Percentiles rank a stretch among this genome's conserved stretches.
phyloP scores from a whole-genome alignment of 2,113 vertebrate genomes.

The Melanotaenia duboulayi region DNA sequence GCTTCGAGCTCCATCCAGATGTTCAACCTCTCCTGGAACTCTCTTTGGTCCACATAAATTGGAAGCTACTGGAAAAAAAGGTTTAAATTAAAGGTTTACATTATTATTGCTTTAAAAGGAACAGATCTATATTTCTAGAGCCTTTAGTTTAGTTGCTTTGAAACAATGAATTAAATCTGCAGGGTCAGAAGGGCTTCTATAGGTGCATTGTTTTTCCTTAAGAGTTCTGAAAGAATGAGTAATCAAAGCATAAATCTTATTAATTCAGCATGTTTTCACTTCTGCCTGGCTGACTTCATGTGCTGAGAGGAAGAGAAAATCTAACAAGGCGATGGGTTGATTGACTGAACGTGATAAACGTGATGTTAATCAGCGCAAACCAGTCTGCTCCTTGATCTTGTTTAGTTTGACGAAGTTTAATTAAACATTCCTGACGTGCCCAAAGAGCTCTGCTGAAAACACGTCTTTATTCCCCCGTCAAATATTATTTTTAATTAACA shows the following conservation, averaged over 20 bases:
- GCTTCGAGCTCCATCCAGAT: too few species aligned
- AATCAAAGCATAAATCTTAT: background rate
- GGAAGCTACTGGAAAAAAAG: too few species aligned
- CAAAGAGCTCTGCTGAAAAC: constrained; percentile 23
- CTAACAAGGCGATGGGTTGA: constrained; percentile 42
- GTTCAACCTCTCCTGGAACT: too few species aligned
- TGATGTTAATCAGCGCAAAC: constrained; percentile 41
- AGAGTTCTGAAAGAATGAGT: background rate
- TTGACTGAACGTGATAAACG: constrained; percentile 51
- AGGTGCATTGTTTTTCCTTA: background rate
- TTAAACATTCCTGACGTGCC: constrained; percentile 37
- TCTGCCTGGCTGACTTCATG: constrained; percentile 8
- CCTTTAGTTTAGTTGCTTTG: background rate
- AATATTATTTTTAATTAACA: constrained; percentile 18
- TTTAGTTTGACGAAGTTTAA: constrained; percentile 56
- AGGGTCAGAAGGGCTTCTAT: background rate
- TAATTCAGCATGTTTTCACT: constrained; percentile 9
- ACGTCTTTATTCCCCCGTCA: constrained; percentile 12
- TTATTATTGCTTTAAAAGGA: background rate
- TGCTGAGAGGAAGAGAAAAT: constrained; percentile 10
- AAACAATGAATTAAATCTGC: background rate
- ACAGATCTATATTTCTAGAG: background rate
- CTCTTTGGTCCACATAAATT: too few species aligned
- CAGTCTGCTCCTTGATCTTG: constrained; percentile 42
- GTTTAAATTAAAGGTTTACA: too few species aligned